Evolutionary conservation across 2,797 vertebrate species (phyloP).

Genomic region (Tadarida brasiliensis): DNA sequence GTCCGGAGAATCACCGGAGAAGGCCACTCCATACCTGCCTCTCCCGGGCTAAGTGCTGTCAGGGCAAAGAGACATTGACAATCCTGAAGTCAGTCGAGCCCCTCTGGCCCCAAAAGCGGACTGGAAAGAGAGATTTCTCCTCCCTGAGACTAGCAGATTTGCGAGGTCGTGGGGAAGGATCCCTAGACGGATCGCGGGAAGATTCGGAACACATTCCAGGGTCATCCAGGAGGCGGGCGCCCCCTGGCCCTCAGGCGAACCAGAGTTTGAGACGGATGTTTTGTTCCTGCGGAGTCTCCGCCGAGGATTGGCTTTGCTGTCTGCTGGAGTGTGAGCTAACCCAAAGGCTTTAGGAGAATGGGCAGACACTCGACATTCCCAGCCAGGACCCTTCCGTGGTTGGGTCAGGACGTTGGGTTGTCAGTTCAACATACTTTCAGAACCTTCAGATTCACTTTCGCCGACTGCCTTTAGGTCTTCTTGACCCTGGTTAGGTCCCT

Average conservation of each 20-base stretch:
- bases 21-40: neutral
- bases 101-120: neutral
- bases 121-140: neutral
- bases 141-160: neutral
- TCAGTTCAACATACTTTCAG: neutral
- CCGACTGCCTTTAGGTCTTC: neutral
- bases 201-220: neutral
- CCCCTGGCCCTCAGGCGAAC: fast-evolving
- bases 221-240: neutral
- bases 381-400: fast-evolving
- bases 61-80: neutral
- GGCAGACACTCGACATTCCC: neutral
- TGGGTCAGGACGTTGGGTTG: neutral
- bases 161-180: fast-evolving
- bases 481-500: neutral
- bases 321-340: neutral
- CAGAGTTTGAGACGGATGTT: neutral
- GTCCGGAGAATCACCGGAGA: neutral
- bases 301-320: neutral
- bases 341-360: neutral
- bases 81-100: fast-evolving
- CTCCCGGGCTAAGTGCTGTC: fast-evolving
- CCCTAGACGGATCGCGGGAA: neutral
- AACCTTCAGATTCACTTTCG: neutral
- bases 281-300: neutral